Conservation (phyloP, 2,113 vertebrate genomes). For the Pachyramphus minor region DNA sequence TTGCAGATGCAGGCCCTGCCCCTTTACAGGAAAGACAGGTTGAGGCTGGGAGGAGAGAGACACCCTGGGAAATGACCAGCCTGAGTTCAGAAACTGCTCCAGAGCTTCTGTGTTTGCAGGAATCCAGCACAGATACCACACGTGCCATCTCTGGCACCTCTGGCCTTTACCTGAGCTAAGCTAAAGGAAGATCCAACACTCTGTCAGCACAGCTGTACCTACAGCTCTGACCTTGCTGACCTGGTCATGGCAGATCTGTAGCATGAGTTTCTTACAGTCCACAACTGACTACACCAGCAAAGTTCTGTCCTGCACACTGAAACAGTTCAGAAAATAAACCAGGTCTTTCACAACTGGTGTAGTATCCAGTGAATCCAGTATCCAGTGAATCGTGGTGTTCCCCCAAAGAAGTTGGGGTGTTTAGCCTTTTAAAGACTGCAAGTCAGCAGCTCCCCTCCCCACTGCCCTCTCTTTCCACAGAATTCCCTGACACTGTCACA, state of each 20-base stretch:
- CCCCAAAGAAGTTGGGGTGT: not conserved
- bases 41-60: not conserved
- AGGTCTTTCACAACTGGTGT: not conserved
- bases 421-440: not conserved
- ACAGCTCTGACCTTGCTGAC: not conserved
- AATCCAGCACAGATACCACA: not conserved
- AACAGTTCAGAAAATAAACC: not conserved
- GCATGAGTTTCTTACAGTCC: not conserved
- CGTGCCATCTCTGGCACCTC: not conserved
- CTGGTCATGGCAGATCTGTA: not conserved
- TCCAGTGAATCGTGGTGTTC: not conserved
- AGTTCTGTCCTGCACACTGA: not conserved
- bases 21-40: constrained; percentile 44
- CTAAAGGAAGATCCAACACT: rapidly evolving
- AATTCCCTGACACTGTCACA: not conserved
- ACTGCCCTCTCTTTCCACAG: not conserved
- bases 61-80: not conserved
- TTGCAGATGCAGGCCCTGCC: constrained; percentile 3
- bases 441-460: not conserved
- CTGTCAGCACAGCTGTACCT: not conserved
- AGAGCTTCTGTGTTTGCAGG: not conserved
- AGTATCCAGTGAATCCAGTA: not conserved
- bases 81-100: not conserved
- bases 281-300: not conserved
- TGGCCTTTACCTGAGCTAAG: not conserved